These are phyloP conservation scores for Andrena haemorrhoa DNA, from an alignment of 2,888 invertebrate species.

Conservation along the genomic window DNA sequence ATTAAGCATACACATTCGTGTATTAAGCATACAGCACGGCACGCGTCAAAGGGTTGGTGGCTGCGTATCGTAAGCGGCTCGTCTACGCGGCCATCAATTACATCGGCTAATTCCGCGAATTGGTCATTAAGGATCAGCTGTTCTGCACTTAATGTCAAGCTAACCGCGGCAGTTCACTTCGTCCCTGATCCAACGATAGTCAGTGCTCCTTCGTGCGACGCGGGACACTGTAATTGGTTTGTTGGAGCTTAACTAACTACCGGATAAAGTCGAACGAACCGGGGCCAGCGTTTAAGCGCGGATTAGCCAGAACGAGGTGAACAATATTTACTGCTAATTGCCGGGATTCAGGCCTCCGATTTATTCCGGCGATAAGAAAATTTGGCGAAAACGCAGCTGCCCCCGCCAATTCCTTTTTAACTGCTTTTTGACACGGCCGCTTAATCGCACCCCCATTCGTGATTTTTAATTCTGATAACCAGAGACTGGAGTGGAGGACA, in stretches of 20 bases:
- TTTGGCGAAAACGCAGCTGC: conserved; percentile 37
- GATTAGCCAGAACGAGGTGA: conserved; percentile 70
- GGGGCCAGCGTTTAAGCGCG: conserved; percentile 64
- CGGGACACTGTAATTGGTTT: conserved; percentile 71
- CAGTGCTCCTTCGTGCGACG: conserved; percentile 61
- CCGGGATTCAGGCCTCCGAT: conserved; percentile 63
- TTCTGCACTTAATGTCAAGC: conserved; percentile 65
- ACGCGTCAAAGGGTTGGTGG: conserved; percentile 44
- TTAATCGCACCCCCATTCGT: conserved; percentile 4
- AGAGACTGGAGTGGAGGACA: no score
- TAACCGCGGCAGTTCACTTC: conserved; percentile 60
- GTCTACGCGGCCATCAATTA: conserved; percentile 55
- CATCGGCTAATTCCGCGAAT: conserved; percentile 65
- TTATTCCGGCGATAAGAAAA: conserved; percentile 61
- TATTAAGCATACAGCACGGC: not conserved
- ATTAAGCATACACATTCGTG: no score
- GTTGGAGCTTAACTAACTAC: conserved; percentile 74
- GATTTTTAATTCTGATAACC: conserved; percentile 12
- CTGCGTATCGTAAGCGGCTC: conserved; percentile 43
- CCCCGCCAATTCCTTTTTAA: conserved; percentile 16
- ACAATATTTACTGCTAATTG: conserved; percentile 75
- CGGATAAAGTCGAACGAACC: conserved; percentile 72
- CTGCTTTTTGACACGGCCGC: conserved; percentile 8
- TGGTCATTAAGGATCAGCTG: conserved; percentile 70
- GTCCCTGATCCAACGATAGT: conserved; percentile 66